These are phyloP conservation scores for Tokudaia muenninki DNA, from an alignment of 2,797 vertebrate genomes.

Conservation along the genomic window DNA sequence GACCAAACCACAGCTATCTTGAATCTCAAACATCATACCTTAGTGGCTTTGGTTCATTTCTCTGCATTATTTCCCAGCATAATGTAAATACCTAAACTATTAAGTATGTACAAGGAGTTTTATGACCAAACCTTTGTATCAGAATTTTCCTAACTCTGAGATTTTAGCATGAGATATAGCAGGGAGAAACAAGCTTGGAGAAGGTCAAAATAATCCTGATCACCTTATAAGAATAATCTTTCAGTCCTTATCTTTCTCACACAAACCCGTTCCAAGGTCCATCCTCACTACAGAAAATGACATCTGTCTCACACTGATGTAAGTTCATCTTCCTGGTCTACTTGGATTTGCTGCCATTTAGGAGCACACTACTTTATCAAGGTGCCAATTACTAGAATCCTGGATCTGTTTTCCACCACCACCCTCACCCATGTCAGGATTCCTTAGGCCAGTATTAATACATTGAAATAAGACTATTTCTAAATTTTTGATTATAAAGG, in stretches of 20 bases:
- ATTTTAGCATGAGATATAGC: background rate
- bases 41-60: background rate
- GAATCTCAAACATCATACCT: too few relatives aligned
- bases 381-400: too few relatives aligned
- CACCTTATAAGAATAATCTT: background rate
- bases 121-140: accelerated
- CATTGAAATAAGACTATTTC: background rate
- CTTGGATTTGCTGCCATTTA: background rate
- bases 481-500: background rate
- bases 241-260: background rate
- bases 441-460: background rate
- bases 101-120: too few relatives aligned
- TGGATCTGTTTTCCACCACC: background rate
- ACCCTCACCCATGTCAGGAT: background rate
- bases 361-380: background rate
- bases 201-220: background rate
- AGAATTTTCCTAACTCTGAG: background rate
- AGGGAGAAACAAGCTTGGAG: background rate
- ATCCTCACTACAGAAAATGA: background rate
- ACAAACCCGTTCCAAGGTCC: background rate
- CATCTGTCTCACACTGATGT: background rate
- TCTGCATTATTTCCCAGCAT: background rate
- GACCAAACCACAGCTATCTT: background rate
- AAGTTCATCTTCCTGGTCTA: background rate
- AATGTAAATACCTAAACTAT: background rate